Conservation (phyloP, 2,888 invertebrate species). For the Chamaedrilus cognettii region DNA sequence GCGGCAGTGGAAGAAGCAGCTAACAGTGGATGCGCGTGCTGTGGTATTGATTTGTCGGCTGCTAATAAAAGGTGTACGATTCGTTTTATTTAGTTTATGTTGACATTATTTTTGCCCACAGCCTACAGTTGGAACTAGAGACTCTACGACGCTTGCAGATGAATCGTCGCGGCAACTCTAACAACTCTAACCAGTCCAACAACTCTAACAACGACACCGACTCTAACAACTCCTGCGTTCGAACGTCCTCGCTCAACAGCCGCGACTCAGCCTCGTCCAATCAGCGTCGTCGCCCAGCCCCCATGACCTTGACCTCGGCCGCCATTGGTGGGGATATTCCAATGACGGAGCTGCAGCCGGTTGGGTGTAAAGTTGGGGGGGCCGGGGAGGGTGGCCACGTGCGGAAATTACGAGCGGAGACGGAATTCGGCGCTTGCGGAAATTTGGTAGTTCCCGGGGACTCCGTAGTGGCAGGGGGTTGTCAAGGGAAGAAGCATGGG, state of each 20-base stretch:
- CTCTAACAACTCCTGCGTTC: neutral
- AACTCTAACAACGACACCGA: slow-evolving; percentile 1
- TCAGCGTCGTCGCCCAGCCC: neutral
- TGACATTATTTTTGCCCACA: slow-evolving; percentile 23
- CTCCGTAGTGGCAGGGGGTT: too few relatives aligned
- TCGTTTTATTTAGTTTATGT: neutral
- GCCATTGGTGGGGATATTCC: neutral
- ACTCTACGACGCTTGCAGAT: slow-evolving; percentile 56
- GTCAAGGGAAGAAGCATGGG: neutral
- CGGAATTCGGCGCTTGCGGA: neutral
- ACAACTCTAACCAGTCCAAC: too few relatives aligned
- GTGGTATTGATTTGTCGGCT: too few relatives aligned
- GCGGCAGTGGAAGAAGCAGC: too few relatives aligned
- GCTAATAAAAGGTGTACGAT: too few relatives aligned
- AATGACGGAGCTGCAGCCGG: neutral
- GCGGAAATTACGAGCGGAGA: neutral
- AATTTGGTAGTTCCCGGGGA: too few relatives aligned
- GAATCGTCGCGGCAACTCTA: slow-evolving; percentile 43
- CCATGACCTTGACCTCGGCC: neutral
- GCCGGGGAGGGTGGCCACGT: neutral
- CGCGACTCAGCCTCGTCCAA: neutral
- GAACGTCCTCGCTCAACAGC: neutral
- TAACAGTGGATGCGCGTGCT: too few relatives aligned
- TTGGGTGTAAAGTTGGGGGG: neutral
- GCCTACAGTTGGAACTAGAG: slow-evolving; percentile 54